phyloP scores from a whole-genome alignment of 2,113 vertebrate genomes.

The Stigmatopora argus region DNA sequence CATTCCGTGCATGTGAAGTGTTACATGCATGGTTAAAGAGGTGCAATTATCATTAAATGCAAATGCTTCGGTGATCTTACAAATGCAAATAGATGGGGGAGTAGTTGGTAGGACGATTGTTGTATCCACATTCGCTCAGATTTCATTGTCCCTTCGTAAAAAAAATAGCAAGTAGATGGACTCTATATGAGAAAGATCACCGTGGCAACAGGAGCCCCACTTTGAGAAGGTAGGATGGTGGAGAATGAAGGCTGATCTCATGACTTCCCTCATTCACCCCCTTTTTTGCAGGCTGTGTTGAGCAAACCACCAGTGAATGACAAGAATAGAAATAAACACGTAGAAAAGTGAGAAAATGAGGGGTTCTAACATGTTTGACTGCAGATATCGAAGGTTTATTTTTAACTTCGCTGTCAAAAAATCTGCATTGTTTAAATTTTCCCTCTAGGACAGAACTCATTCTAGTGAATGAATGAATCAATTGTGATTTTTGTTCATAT shows the following conservation, averaged over 20 bases:
- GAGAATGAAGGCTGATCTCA: conserved; percentile 43
- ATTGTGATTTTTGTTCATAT: too few species aligned
- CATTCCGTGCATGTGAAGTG: conserved; percentile 17
- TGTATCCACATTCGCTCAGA: conserved; percentile 43
- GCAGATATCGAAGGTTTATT: not conserved
- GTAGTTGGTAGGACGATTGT: conserved; percentile 26
- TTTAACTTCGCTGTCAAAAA: not conserved
- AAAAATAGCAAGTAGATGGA: conserved; percentile 49
- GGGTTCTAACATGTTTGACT: not conserved
- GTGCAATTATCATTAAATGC: conserved; percentile 39
- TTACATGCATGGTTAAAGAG: conserved; percentile 6
- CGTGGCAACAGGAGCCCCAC: conserved; percentile 64
- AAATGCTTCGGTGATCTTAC: conserved; percentile 44
- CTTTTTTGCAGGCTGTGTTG: conserved; percentile 10
- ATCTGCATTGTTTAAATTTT: not conserved
- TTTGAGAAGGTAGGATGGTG: conserved; percentile 46
- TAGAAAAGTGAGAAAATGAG: conserved; percentile 2
- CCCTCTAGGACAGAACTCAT: not conserved
- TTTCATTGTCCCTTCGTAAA: conserved; percentile 54
- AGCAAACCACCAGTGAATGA: conserved; percentile 8
- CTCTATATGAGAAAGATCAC: conserved; percentile 62
- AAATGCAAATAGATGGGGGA: conserved; percentile 48
- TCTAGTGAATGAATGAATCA: too few species aligned
- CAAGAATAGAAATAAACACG: conserved; percentile 5
- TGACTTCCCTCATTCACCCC: conserved; percentile 23